Evolutionary conservation across 1,140 invertebrate species (phyloP), one percentile per base, ranked within the genome.

Genomic region (Nasonia giraulti): DNA sequence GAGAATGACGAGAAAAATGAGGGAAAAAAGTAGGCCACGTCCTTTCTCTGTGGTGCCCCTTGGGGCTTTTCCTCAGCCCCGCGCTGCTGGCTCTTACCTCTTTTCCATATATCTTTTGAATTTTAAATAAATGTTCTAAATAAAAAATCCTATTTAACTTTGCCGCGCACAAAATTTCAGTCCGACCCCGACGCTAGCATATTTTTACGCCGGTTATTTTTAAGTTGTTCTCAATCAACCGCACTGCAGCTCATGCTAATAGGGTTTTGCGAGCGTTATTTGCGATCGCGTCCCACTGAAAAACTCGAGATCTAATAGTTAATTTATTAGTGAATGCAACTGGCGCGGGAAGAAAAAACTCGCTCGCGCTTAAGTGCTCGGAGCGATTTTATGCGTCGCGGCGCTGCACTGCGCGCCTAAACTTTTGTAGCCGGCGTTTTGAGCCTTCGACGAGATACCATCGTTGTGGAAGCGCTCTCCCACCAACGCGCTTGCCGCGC

Each of bases 91-190:
- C 17, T 75, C 33, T 37, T 14, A 23, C 47, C 8, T 66, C 27
- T 17, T 80, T 80, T 17, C 37, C 40, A 37, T 27, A 44, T 44
- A 12, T 74, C 69, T 73, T 80, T 69, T 81, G 73, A 77, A 81
- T 76, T 85, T 85, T 81, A 71, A 85, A 85, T 85, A 77, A 69
- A 81, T 81, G 71, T 47, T 77, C 80, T 76, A 69, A 81, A 80
- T 76, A 81, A 85, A 75, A 80, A 84, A 73, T 66, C 14, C 44
- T 50, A n/a, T 62, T n/a, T 1, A n/a, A 62, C 55, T 62, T 37
- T 20, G 17, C 12, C 17, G 50, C 4, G 50, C 2, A 17, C 27
- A 55, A 55, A 55, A 55, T 55, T 55, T 55, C 50, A 55, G 0
- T 27, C 27, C 12, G 12, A 27, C 27, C 27, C 1, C 27, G 27